Evolutionary conservation across 64 coral and sea anemone genomes (phyloP), one percentile per base, ranked within the genome.

Genomic region (Hydrozoanthus tunicans): DNA sequence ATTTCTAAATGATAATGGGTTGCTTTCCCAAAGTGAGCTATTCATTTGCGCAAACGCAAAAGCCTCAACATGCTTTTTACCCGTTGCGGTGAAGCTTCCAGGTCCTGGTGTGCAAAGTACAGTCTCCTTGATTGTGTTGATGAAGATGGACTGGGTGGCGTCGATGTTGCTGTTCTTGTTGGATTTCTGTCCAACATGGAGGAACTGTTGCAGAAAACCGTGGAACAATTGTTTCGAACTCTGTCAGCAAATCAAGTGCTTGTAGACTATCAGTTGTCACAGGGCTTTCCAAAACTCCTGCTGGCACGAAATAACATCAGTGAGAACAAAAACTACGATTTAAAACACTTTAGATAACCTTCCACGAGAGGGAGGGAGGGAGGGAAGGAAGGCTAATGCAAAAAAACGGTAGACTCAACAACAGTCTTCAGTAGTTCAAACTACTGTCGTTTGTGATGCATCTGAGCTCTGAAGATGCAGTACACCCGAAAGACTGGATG

Each of bases 151-250:
- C 91, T 6, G 94, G 94, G 54, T 95, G 94, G 60, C 90, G 91
- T 15, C 94, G 73, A 32, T 95, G 94, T 54, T 99, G 96, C 51
- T 99, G 96, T 59, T 99, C 96, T 58, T 99, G 96, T 70, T 99
- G 96, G 62, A 95, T 91, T 25, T 99, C 96, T 7, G 82, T 82
- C 96, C 96, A 99, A 61, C 80, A 95, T 32, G 94, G 77, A 64
- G 96, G 96, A 51, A 99, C 94, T 9, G 91, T 91, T 9, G 96
- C 94, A 20, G 91, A 94, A 70, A 93, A 99, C 51, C 96, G 80
- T 62, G 96, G 96, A 7, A 99, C 94, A 62, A 99, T 70, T 20
- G 90, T 99, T 57, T 95, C 96, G 95, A 99, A 99, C n/a, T 95
- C 92, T 23, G 96, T 99, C 54, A 95, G 79, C 64, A 93, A 69